Conservation (phyloP, 2,113 vertebrate genomes). For the Paratilapia polleni region DNA sequence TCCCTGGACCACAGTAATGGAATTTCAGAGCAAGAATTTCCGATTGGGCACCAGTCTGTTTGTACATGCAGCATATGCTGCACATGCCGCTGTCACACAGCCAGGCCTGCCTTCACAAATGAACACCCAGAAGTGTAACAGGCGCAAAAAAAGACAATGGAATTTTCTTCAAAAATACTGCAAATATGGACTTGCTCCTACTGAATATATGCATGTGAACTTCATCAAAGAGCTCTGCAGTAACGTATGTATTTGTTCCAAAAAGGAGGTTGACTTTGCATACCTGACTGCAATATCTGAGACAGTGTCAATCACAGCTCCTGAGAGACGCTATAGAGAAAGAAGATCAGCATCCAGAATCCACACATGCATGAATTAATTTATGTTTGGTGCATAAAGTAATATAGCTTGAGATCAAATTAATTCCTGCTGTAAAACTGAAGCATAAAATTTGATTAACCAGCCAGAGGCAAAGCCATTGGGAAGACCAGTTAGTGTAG, state of each 20-base stretch:
- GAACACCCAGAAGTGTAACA: constrained; percentile 19
- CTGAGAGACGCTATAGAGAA: not conserved
- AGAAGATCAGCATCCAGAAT: constrained; percentile 16
- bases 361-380: constrained; percentile 14
- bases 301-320: not conserved
- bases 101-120: constrained; percentile 28
- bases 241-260: not conserved
- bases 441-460: not conserved
- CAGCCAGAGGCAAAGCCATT: not conserved
- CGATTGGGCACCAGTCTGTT: constrained; percentile 33
- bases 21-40: constrained; percentile 70
- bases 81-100: constrained; percentile 60
- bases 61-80: constrained; percentile 46
- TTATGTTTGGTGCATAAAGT: constrained; percentile 27
- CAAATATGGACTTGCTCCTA: not conserved
- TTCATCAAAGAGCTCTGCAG: not conserved
- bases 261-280: constrained; percentile 10
- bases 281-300: constrained; percentile 2
- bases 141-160: not conserved
- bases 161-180: not conserved
- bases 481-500: not conserved
- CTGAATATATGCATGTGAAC: not conserved
- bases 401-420: constrained; percentile 14
- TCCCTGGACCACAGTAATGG: constrained; percentile 36
- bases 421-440: constrained; percentile 25